Conservation (phyloP, 2,797 vertebrate genomes). For the Sebastes taczanowskii region DNA sequence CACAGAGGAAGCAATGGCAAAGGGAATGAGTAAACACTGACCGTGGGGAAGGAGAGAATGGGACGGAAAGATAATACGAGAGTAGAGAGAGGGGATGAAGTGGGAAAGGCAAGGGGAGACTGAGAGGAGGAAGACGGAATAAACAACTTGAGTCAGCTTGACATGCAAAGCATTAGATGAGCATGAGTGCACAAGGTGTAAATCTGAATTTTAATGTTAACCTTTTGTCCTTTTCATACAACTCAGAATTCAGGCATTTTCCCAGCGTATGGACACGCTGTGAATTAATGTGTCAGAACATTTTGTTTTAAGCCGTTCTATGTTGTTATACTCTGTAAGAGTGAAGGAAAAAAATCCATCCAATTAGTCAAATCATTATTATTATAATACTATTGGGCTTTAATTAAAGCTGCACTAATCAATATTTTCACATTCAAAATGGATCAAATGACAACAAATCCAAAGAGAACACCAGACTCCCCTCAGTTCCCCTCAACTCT, state of each 20-base stretch:
- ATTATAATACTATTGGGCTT: not conserved
- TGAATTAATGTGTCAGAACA: not conserved
- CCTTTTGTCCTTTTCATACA: not conserved
- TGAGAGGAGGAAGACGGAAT: not conserved
- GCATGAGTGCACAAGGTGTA: not conserved
- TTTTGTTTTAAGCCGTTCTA: not conserved
- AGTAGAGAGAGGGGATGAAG: not conserved
- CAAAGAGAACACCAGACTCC: no score
- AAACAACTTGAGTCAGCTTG: not conserved
- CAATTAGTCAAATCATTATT: not conserved
- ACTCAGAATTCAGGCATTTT: not conserved
- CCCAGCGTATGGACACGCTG: not conserved
- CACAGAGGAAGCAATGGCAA: constrained; percentile 5
- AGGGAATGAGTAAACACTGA: constrained; percentile 10
- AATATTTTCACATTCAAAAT: not conserved
- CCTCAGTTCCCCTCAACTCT: no score
- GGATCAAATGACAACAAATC: not conserved
- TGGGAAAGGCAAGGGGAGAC: not conserved
- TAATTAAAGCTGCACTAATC: not conserved
- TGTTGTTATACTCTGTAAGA: not conserved
- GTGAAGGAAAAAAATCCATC: not conserved
- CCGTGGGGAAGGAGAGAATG: not conserved
- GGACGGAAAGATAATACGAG: constrained; percentile 6
- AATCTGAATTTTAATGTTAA: not conserved
- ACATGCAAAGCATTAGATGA: not conserved